Evolutionary conservation across 2,888 invertebrate species (phyloP), one percentile per base, ranked within the genome.

Genomic region (Rutpela maculata): DNA sequence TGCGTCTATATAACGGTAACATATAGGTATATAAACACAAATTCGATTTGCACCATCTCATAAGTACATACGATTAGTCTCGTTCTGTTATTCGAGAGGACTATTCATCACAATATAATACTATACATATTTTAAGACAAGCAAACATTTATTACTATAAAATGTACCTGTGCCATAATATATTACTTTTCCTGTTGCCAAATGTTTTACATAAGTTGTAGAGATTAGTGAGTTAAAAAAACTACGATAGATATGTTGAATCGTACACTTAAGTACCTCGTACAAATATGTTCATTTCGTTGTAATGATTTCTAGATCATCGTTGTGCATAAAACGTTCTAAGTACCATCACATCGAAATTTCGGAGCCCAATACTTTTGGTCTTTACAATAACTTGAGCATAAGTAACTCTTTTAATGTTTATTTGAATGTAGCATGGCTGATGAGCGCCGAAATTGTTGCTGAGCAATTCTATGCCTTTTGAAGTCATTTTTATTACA

Each of bases 111-210:
- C 26, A 22, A 60, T 26, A 26, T 60, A 60, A 26, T 60, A 60
- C 26, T 60, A 60, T 60, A 65, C 18, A 65, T 19, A 63, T 63
- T 50, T n/a, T 50, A 50, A 50, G 50, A 43, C n/a, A 65, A 65
- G 57, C 43, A n/a, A 68, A 59, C 38, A 59, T 70, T 60, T 43
- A 43, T 59, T 69, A 59, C 57, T 50, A 60, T 70, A 70, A 70
- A 57, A 70, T 22, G 70, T 70, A 70, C 70, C 70, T 70, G 70
- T 70, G 70, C 59, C 60, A 70, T 57, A 60, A 70, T 60, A 70
- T 60, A 70, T 70, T 70, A 70, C 38, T 60, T 70, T 70, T 70
- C 60, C 60, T 60, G 70, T 59, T 70, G 70, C 70, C 70, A 70
- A 70, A 70, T 5, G 43, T 57, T 17, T 3, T 19, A 19, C 15